phyloP scores from a whole-genome alignment of 2,888 invertebrate genomes.

The Icerya purchasi region DNA sequence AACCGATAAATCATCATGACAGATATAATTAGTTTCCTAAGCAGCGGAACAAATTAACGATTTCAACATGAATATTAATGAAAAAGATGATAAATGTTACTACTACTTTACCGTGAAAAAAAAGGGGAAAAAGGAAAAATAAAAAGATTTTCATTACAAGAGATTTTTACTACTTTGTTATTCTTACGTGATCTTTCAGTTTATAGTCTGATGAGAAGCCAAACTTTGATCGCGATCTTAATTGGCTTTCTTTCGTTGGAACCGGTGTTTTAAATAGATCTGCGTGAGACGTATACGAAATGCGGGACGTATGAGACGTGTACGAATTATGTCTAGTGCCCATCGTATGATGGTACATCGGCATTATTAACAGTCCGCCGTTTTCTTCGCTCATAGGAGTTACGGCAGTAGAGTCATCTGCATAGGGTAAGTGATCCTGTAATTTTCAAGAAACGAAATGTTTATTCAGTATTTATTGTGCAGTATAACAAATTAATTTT shows the following conservation, averaged over 20 bases:
- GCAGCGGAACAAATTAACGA: too few relatives aligned
- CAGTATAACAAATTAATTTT: too few relatives aligned
- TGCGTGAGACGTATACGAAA: slow-evolving; percentile 85
- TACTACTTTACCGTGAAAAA: too few relatives aligned
- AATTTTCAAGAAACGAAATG: too few relatives aligned
- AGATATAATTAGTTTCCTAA: slow-evolving; percentile 6
- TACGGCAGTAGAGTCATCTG: slow-evolving; percentile 90
- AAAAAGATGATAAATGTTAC: too few relatives aligned
- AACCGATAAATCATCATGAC: slow-evolving; percentile 3
- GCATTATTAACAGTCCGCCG: slow-evolving; percentile 83
- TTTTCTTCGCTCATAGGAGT: slow-evolving; percentile 97
- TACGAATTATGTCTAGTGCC: slow-evolving; percentile 87
- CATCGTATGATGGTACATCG: slow-evolving; percentile 69
- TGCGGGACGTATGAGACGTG: slow-evolving; percentile 79
- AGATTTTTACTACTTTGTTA: not conserved
- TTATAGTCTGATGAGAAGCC: slow-evolving; percentile 9
- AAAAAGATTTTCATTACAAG: too few relatives aligned
- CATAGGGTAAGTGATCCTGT: slow-evolving; percentile 77
- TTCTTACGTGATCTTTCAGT: slow-evolving; percentile 7
- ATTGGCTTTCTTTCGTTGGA: slow-evolving; percentile 62
- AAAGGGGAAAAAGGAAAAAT: too few relatives aligned
- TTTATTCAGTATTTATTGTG: too few relatives aligned
- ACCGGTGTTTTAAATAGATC: slow-evolving; percentile 51
- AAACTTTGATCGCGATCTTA: slow-evolving; percentile 42
- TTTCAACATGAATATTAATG: too few relatives aligned